Conservation (phyloP, 2,888 invertebrate genomes). For the Pheosia tremula region DNA sequence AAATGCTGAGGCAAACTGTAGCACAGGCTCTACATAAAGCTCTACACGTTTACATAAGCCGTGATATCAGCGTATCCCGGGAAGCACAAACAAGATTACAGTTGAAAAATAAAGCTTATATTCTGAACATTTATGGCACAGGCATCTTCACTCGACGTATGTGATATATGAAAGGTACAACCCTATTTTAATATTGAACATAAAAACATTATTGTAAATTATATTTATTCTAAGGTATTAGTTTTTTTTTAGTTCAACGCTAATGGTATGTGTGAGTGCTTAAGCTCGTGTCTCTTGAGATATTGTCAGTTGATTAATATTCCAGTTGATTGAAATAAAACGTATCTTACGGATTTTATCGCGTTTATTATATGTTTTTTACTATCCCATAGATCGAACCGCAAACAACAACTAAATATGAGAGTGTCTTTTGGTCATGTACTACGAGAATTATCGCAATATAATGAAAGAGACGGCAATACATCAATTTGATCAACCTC, state of each 20-base stretch:
- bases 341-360: too few relatives aligned
- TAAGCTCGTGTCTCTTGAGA: too few relatives aligned
- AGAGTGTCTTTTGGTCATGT: too few relatives aligned
- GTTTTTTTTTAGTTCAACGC: neutral
- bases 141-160: conserved; percentile 11
- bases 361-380: too few relatives aligned
- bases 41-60: neutral
- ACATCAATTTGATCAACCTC: too few relatives aligned
- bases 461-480: too few relatives aligned
- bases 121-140: conserved; percentile 19
- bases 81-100: conserved; percentile 9
- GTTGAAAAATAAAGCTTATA: conserved; percentile 18
- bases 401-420: too few relatives aligned
- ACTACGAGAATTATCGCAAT: too few relatives aligned
- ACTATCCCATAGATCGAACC: too few relatives aligned
- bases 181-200: conserved; percentile 22
- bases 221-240: neutral
- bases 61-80: conserved; percentile 2
- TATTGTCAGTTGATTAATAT: too few relatives aligned
- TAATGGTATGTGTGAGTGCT: too few relatives aligned
- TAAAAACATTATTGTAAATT: conserved; percentile 13
- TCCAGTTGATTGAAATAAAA: too few relatives aligned
- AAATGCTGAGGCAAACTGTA: neutral
- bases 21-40: neutral
- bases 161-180: conserved; percentile 17